Conservation (phyloP, 2,888 invertebrate genomes). For the Patella depressa region DNA sequence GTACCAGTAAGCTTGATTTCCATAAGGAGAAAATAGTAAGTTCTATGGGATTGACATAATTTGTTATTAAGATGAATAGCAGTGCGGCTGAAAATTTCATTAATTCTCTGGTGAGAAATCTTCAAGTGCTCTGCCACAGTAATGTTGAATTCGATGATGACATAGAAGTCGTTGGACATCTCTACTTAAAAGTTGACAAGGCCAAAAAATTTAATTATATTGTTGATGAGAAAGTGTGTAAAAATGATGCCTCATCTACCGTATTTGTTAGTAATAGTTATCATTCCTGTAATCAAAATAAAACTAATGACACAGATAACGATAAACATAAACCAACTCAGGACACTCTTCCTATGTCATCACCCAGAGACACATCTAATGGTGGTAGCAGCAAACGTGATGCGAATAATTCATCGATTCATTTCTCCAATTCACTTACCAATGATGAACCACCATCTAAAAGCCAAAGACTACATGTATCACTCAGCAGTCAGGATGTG, state of each 20-base stretch:
- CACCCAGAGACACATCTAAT: neutral
- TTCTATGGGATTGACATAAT: neutral
- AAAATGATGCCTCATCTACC: slow-evolving; percentile 10
- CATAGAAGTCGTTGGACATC: slow-evolving; percentile 1
- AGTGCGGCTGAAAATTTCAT: slow-evolving; percentile 6
- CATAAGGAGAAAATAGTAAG: no score
- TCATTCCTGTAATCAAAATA: neutral
- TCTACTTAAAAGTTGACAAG: slow-evolving; percentile 1
- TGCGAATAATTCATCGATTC: neutral
- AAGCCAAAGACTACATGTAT: no score
- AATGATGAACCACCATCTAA: neutral
- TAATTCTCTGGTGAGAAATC: slow-evolving; percentile 4
- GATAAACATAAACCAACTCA: neutral
- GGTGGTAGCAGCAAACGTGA: neutral
- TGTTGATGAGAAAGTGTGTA: slow-evolving; percentile 6
- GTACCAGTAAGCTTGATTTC: no score
- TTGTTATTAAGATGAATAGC: neutral
- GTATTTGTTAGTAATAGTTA: slow-evolving; percentile 7
- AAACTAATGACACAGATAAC: neutral
- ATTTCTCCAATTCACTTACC: neutral
- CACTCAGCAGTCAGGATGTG: neutral
- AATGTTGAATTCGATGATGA: neutral
- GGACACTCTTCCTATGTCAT: neutral
- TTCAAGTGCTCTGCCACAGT: neutral
- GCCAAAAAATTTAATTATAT: neutral